Evolutionary conservation across 2,888 invertebrate genomes (phyloP), one percentile per base, ranked within the genome.

Genomic region (Odontocerum albicorne): DNA sequence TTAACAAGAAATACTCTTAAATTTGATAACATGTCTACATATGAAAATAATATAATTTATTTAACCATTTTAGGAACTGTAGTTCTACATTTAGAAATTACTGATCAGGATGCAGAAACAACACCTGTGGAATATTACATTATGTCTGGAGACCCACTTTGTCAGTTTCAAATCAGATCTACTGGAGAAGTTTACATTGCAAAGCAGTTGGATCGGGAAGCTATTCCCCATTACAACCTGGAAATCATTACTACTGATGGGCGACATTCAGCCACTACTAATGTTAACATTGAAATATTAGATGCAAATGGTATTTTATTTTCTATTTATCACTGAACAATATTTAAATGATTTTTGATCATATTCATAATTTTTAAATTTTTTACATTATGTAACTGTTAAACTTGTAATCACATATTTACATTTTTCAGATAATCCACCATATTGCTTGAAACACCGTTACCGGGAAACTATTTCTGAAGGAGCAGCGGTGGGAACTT

Each of bases 211-310:
- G 96, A 97, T 73, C 81, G 96, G 60, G 96, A 97, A 76, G 74
- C 79, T 7, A 80, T 85, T 50, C 75, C 86, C 43, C 76, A 71
- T 61, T 96, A 96, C 72, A 80, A 85, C 62, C 79, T 98, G 10
- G 82, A 81, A 59, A 85, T 98, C 12, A 82, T 91, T 59, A 96
- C 93, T 49, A 92, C 93, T 16, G 97, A 98, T 77, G 93, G 94
- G 33, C 88, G 90, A 68, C 94, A 87, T 73, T 88, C 91, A 19
- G 87, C 94, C 61, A 83, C 80, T 63, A 84, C 94, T 2, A 78
- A 79, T 65, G 85, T 96, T 17, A 75, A 75, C 20, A 81, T 96
- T 55, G 81, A 84, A 64, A 82, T 96, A 40, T 74, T 87, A 49
- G 96, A 96, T 73, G 90, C 90, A 10, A 95, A 96, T 73, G 94